Base-by-base conservation (phyloP, 53 echinoderm and acorn worm genomes). In the Mesocentrotus franciscanus region DNA sequence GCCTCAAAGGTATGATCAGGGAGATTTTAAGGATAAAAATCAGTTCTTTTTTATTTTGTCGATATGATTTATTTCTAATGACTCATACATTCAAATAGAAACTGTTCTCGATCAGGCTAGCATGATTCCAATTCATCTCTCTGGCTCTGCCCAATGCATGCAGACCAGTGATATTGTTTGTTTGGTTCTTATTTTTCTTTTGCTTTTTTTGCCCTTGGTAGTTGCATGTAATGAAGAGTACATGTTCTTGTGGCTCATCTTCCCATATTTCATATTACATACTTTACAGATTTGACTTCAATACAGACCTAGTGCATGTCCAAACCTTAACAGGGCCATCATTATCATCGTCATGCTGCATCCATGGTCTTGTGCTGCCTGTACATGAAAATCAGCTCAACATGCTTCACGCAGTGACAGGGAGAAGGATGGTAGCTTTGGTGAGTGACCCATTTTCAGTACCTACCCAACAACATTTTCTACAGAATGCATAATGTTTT, bases 261-360 rank as follows among this genome's bases (percentile, higher is more conserved):
- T 27, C 27, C 7, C 11, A 71, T 27, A 27, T 71, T 4, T 71
- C 3, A 2, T 17, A 8, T 17, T 79, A 6, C 9, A 56, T 85
- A 56, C 36, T n/a, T 2, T 57, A 0, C 87, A 85, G 87, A 27
- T 87, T 58, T 42, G 55, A 9, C 20, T 94, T 94, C 56, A 12
- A 61, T 24, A 68, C 85, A 60, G 87, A 70, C 55, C 58, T 61
- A 42, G 70, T 94, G 24, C 95, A 94, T 30, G n/a, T 87, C n/a
- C 64, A 94, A 71, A 62, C 87, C 26, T 1, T 94, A 26, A 34
- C 87, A 85, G 95, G 95, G 2, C 95, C 87, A n/a, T 68, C 95
- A 36, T 64, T 71, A 11, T 62, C 87, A 26, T 56, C 85, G 24
- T 94, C 95, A 3, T 36, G 87, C 49, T 85, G 60, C n/a, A 27